Conservation (phyloP, 2,888 invertebrate species). For the Proisotoma minuta region DNA sequence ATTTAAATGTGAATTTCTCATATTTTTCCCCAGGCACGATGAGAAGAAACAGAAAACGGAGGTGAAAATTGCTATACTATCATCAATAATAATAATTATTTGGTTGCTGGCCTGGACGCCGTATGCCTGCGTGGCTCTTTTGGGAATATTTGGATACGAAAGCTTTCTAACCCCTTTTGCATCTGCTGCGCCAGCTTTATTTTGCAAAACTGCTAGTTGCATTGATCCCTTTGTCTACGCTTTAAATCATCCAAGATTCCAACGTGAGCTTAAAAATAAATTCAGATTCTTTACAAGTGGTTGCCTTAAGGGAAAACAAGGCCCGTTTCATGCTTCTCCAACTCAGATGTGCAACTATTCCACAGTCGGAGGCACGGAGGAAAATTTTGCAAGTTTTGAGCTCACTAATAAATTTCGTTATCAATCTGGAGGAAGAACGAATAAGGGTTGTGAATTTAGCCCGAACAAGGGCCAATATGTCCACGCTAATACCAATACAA, state of each 20-base stretch:
- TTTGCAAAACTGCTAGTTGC: slow-evolving; percentile 76
- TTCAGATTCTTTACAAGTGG: slow-evolving; percentile 18
- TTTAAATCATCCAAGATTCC: slow-evolving; percentile 71
- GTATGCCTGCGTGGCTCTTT: slow-evolving; percentile 68
- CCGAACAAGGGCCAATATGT: too few species aligned
- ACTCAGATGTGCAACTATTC: too few species aligned
- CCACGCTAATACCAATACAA: too few species aligned
- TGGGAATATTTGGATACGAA: slow-evolving; percentile 66
- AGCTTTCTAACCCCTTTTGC: slow-evolving; percentile 63
- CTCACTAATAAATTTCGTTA: too few species aligned
- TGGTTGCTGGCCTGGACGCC: slow-evolving; percentile 81
- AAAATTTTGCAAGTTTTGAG: too few species aligned
- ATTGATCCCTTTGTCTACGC: slow-evolving; percentile 76
- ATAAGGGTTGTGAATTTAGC: too few species aligned
- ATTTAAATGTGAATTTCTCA: too few species aligned
- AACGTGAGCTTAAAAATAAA: slow-evolving; percentile 59
- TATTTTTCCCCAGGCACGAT: slow-evolving; percentile 53
- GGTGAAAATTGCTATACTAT: slow-evolving; percentile 64
- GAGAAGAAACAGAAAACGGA: slow-evolving; percentile 64
- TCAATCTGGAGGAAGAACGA: too few species aligned
- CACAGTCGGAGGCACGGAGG: too few species aligned
- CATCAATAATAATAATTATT: slow-evolving; percentile 64
- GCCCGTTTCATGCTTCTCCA: too few species aligned
- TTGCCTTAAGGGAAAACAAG: too few species aligned
- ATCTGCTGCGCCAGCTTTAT: slow-evolving; percentile 72